Evolutionary conservation across 2,888 invertebrate species (phyloP), one percentile per base, ranked within the genome.

Genomic region (Tachina fera): DNA sequence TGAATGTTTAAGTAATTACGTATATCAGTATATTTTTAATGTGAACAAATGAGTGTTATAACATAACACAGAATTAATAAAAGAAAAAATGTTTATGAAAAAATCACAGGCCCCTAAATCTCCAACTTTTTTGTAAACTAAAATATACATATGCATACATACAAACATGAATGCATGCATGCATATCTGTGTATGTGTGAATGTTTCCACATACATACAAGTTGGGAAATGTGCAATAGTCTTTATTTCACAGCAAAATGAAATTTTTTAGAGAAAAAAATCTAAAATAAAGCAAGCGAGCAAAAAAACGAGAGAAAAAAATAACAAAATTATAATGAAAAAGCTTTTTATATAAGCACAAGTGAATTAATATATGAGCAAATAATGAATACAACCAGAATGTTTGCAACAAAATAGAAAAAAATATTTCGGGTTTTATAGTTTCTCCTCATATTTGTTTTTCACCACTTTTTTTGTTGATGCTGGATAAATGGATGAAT

Each of bases 351-450:
- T 71, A 60, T 63, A 74, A 85, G 78, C 43, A 85, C 70, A 85
- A 83, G 78, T 83, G 63, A 70, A 85, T 83, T 85, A 85, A 83
- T 79, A 85, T 85, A 77, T 70, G 72, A 85, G 78, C 78, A 85
- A 85, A 77, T 85, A 82, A 85, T 85, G 85, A 82, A 85, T 78
- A 78, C 82, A 78, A 78, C 85, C 75, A 77, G 78, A 82, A 78
- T 70, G 39, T 74, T 81, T 82, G 82, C 82, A 78, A 82, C 60
- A 53, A 83, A 74, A 68, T 74, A 49, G n/a, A 31, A 60, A 72
- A 31, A 71, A 81, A 0, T 51, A 43, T 71, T 75, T 74, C 43
- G 39, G 72, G 47, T 78, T 82, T 85, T 43, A 67, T 39, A 63
- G 72, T 74, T 75, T 82, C 78, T 72, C 71, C 63, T 68, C 75